These are phyloP conservation scores for Phania funesta DNA, from an alignment of 2,888 invertebrate genomes.

Conservation along the genomic window DNA sequence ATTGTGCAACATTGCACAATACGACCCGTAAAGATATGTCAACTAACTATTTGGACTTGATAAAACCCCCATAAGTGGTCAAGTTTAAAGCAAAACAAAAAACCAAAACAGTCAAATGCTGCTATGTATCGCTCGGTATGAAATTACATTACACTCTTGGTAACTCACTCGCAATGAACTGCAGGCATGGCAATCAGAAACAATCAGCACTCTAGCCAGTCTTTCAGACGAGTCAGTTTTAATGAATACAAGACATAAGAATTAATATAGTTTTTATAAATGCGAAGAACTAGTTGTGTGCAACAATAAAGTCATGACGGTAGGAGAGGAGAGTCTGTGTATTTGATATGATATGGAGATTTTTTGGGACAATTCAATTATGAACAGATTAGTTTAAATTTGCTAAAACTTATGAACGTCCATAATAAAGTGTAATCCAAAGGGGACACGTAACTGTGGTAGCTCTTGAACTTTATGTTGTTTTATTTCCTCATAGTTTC, in stretches of 20 bases:
- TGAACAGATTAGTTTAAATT: slow-evolving; percentile 60
- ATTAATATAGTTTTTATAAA: background rate
- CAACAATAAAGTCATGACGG: background rate
- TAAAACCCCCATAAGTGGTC: slow-evolving; percentile 51
- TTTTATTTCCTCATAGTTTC: too few relatives aligned
- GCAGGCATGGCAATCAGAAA: background rate
- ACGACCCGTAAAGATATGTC: slow-evolving; percentile 46
- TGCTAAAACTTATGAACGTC: slow-evolving; percentile 32
- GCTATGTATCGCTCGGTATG: background rate
- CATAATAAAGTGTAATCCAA: too few relatives aligned
- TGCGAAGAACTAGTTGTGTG: background rate
- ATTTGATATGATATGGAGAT: slow-evolving; percentile 46
- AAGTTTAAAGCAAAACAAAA: slow-evolving; percentile 20
- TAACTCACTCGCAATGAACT: background rate
- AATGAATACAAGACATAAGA: slow-evolving; percentile 26
- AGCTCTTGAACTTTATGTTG: too few relatives aligned
- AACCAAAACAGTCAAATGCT: background rate
- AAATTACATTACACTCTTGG: slow-evolving; percentile 23
- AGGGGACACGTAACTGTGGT: too few relatives aligned
- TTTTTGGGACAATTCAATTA: slow-evolving; percentile 65
- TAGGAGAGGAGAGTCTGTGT: too few relatives aligned
- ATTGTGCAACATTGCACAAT: slow-evolving; percentile 27
- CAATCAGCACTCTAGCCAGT: background rate
- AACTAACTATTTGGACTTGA: slow-evolving; percentile 49
- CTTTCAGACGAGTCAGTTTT: background rate